Base-by-base conservation (phyloP, 2,113 vertebrate genomes). In the Microtus oregoni region DNA sequence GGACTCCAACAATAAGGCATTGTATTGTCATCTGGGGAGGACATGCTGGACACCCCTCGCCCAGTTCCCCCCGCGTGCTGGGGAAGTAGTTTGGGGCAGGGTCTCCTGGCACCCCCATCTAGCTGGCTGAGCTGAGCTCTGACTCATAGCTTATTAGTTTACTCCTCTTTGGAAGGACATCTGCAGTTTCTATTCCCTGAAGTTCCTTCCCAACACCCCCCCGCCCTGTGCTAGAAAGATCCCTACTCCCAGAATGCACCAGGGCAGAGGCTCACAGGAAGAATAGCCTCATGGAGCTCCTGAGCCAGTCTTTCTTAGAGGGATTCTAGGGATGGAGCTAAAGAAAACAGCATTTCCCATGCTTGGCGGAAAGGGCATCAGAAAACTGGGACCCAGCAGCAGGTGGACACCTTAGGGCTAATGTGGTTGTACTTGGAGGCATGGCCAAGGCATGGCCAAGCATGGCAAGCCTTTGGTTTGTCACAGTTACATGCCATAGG, bases 221-320 rank as follows among this genome's bases (percentile, higher is more conserved):
- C 75, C 85, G 20, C 94, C 92, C 94, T 26, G 82, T 95, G 94
- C 95, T 83, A 92, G 97, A 95, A 96, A 93, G 92, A 78, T 2
- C 30, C 72, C 35, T 28, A 0, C 8, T 17, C 91, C 93, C 82
- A 44, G 32, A 32, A 75, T 65, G 81, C n/a, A 30, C 11, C 12
- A 22, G 50, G n/a, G 47, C 35, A 35, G 22, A 77, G 28, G 24
- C 32, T 38, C 52, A 17, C 0, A 1, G 52, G 50, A 73, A 73
- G 58, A 1, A 24, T 44, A 65, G 67, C 10, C 8, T 17, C 26
- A 28, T 17, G 20, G 44, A 52, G 35, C 15, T 13, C 32, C 47
- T 15, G 20, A 44, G 32, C 41, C 52, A 3, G 55, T 32, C 32
- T 0, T 24, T 35, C 55, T 83, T 72, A n/a, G 7, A 13, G 19